Conservation (phyloP, 2,888 invertebrate species). For the Cryptosula pallasiana region DNA sequence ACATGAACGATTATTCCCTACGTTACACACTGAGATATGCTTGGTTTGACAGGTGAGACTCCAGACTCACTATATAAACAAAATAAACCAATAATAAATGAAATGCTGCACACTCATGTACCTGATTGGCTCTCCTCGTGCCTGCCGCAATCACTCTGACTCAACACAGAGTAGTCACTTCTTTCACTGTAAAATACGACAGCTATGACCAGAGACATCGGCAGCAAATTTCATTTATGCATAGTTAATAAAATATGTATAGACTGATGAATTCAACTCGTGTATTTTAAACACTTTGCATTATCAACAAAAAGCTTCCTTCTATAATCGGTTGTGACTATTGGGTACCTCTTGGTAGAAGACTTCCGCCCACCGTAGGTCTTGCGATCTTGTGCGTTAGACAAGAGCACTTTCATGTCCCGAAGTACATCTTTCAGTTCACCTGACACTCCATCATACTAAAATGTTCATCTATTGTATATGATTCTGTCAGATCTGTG, state of each 20-base stretch:
- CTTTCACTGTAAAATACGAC: conserved; percentile 13
- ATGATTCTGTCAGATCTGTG: too few relatives aligned
- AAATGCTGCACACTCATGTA: not conserved
- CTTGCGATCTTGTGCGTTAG: not conserved
- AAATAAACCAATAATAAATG: not conserved
- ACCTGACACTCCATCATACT: conserved; percentile 35
- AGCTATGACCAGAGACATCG: too few relatives aligned
- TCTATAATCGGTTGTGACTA: too few relatives aligned
- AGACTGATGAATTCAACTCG: not conserved
- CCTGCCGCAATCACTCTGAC: not conserved
- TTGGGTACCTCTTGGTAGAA: conserved; percentile 1
- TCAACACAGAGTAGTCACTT: not conserved
- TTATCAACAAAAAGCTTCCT: too few relatives aligned
- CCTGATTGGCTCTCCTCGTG: not conserved
- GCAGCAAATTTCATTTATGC: too few relatives aligned
- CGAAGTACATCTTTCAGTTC: conserved; percentile 36
- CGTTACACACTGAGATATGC: too few relatives aligned
- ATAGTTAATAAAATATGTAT: not conserved
- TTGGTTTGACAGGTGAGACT: too few relatives aligned
- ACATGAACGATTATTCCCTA: too few relatives aligned
- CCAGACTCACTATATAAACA: not conserved
- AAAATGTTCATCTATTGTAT: too few relatives aligned
- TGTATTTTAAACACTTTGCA: too few relatives aligned
- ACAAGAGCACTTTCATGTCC: conserved; percentile 37
- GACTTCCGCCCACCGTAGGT: not conserved